These are phyloP conservation scores for Manis javanica DNA, from an alignment of 2,797 vertebrate species.

Conservation along the genomic window DNA sequence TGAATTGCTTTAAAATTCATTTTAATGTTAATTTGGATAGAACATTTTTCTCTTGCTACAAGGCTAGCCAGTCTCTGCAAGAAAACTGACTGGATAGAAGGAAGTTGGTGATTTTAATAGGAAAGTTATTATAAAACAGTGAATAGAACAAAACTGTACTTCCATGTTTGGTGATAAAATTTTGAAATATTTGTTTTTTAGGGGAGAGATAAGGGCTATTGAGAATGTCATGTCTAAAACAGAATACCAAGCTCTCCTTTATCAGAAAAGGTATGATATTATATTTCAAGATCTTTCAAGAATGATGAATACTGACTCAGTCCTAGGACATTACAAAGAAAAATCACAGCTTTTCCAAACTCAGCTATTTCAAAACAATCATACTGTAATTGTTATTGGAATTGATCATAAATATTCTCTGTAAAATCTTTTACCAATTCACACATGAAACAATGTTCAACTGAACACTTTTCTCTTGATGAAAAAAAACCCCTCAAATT, in stretches of 20 bases:
- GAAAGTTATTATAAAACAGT: slow-evolving; percentile 56
- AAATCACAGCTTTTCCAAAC: neutral
- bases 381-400: neutral
- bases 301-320: neutral
- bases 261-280: neutral
- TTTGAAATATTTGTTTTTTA: neutral
- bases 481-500: neutral
- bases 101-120: slow-evolving; percentile 67
- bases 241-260: neutral
- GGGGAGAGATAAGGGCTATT: neutral
- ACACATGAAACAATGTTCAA: neutral
- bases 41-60: neutral
- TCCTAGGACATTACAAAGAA: neutral
- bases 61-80: slow-evolving; percentile 48
- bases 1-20: slow-evolving; percentile 77
- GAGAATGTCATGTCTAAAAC: neutral
- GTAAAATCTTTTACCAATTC: neutral
- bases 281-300: neutral
- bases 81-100: slow-evolving; percentile 32
- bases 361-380: neutral
- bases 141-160: neutral
- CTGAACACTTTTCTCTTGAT: neutral
- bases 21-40: slow-evolving; percentile 80
- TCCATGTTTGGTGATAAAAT: neutral
- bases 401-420: neutral